phyloP scores from a whole-genome alignment of 1,140 invertebrate species.

The Dreissena rostriformis region DNA sequence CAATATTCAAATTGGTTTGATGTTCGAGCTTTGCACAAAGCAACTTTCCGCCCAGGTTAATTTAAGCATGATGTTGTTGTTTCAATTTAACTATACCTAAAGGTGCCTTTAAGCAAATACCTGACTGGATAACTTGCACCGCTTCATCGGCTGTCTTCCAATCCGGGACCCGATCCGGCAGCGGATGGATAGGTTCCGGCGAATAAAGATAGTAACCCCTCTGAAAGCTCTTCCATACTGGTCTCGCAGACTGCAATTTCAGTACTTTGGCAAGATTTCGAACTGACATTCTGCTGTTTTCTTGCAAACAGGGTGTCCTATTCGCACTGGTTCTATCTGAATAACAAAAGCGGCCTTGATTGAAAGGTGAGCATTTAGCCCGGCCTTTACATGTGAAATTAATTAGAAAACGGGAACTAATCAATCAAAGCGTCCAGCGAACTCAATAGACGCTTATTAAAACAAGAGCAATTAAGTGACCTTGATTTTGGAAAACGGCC shows the following conservation, averaged over 20 bases:
- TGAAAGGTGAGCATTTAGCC: conserved; percentile 23
- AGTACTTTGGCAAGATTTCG: not conserved
- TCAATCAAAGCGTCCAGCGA: not conserved
- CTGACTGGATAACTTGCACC: conserved; percentile 80
- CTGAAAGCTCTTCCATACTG: not conserved
- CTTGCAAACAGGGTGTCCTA: no score
- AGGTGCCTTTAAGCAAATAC: conserved; percentile 56
- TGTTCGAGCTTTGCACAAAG: no score
- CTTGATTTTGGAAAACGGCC: conserved; percentile 27
- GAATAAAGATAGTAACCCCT: conserved; percentile 76
- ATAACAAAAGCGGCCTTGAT: conserved; percentile 41
- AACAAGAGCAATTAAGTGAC: not conserved
- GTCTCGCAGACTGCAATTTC: not conserved
- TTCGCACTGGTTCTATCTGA: not conserved
- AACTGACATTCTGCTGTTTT: conserved; percentile 18
- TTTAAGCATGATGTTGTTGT: no score
- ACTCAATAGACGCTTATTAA: conserved; percentile 15
- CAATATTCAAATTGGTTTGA: no score
- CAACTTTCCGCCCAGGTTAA: no score
- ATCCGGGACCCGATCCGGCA: conserved; percentile 76
- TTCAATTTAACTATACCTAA: no score
- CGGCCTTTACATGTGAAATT: not conserved
- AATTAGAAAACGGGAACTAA: not conserved
- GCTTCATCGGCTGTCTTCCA: conserved; percentile 81
- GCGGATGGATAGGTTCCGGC: conserved; percentile 81